Percentiles rank a stretch among this genome's conserved stretches.
phyloP scores from a whole-genome alignment of 2,797 vertebrate genomes.

The Sciurus vulgaris region DNA sequence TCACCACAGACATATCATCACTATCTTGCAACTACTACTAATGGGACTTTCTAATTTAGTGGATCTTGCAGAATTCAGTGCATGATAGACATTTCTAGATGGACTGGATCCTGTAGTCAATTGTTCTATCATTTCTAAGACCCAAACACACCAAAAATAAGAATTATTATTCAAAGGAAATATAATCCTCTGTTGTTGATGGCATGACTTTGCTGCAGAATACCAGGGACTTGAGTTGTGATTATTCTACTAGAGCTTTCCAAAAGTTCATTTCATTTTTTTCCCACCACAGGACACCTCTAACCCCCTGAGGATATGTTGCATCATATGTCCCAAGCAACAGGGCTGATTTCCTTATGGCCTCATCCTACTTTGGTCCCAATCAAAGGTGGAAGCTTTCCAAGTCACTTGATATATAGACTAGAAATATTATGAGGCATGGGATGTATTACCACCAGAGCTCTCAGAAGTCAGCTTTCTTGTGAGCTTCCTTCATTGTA shows the following conservation, averaged over 20 bases:
- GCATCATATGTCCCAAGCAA: not conserved
- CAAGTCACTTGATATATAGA: not conserved
- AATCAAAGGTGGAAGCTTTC: not conserved
- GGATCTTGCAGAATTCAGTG: not conserved
- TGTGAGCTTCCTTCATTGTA: not conserved
- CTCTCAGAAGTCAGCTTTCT: not conserved
- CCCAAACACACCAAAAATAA: not conserved
- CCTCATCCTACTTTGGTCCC: not conserved
- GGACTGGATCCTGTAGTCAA: not conserved
- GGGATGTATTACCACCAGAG: not conserved
- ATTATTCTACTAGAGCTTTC: not conserved
- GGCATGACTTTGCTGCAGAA: not conserved
- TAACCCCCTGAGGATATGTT: not conserved
- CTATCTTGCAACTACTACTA: not conserved
- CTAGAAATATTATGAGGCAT: not conserved
- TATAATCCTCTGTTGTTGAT: not conserved
- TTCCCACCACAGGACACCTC: not conserved
- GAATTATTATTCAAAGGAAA: not conserved
- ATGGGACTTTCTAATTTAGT: not conserved
- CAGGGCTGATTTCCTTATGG: not conserved
- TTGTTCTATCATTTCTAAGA: not conserved
- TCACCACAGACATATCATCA: not conserved
- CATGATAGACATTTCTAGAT: not conserved
- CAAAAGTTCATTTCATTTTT: not conserved
- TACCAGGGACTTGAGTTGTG: not conserved